phyloP scores from a whole-genome alignment of 2,113 vertebrate species.

The Thunnus maccoyii region DNA sequence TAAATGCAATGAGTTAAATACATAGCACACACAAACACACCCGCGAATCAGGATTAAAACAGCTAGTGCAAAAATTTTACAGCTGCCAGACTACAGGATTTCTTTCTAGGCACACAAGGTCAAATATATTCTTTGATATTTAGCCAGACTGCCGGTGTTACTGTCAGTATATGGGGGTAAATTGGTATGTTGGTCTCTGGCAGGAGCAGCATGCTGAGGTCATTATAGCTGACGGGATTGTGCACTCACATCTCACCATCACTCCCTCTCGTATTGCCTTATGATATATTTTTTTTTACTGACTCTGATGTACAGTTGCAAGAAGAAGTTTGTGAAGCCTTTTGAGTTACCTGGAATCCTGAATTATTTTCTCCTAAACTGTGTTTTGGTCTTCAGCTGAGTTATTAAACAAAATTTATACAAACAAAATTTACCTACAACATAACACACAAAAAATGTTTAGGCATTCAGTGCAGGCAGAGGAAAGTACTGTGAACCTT shows the following conservation, averaged over 20 bases:
- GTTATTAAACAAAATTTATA: not conserved
- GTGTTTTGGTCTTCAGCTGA: not conserved
- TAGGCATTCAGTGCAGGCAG: no score
- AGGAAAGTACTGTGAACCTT: no score
- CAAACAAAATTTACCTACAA: not conserved
- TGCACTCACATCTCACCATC: constrained; percentile 10
- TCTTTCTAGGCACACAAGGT: constrained; percentile 51
- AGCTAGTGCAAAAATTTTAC: constrained; percentile 35
- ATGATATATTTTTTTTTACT: not conserved
- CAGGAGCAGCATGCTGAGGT: constrained; percentile 30
- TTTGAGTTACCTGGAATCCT: constrained; percentile 1
- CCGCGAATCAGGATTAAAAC: constrained; percentile 48
- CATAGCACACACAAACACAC: constrained; percentile 15
- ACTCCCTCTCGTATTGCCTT: not conserved
- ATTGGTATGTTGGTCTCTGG: constrained; percentile 11
- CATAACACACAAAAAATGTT: not conserved
- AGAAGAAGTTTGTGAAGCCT: not conserved
- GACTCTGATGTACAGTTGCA: not conserved
- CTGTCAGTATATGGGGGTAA: constrained; percentile 11
- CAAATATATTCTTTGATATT: constrained; percentile 57
- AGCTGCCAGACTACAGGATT: constrained; percentile 45
- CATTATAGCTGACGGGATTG: constrained; percentile 20
- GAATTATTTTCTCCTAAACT: not conserved
- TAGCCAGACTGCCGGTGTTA: constrained; percentile 33
- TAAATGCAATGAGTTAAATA: not conserved